A percentile compares a stretch with the other conserved stretches of the same genome.
phyloP scores from a whole-genome alignment of 1,140 invertebrate genomes.

The Drosophila subpulchrella region DNA sequence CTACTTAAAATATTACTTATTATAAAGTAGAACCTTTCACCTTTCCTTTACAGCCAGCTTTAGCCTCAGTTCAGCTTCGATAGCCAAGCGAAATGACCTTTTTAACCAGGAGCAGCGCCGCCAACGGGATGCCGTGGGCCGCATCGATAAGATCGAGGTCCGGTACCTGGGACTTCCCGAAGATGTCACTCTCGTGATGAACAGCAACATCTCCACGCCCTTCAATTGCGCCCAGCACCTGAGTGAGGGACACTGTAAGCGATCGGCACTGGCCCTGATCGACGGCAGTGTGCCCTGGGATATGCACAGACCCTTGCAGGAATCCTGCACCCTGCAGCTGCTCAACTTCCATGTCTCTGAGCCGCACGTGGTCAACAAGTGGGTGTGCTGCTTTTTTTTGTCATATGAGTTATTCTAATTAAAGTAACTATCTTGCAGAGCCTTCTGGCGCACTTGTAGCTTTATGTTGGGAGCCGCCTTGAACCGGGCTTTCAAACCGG shows the following conservation, averaged over 20 bases:
- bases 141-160: constrained; percentile 97
- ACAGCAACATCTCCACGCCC: constrained; percentile 96
- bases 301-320: constrained; percentile 93
- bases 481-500: constrained; percentile 91
- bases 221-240: constrained; percentile 96
- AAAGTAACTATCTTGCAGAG: constrained; percentile 81
- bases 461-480: constrained; percentile 93
- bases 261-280: constrained; percentile 92
- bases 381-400: background rate
- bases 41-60: constrained; percentile 33
- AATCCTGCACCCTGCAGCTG: constrained; percentile 92
- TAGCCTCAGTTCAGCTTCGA: constrained; percentile 52
- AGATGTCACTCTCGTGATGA: constrained; percentile 93
- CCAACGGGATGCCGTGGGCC: constrained; percentile 89
- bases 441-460: constrained; percentile 97
- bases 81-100: constrained; percentile 87
- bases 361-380: constrained; percentile 88
- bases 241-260: constrained; percentile 89
- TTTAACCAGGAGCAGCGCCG: constrained; percentile 92
- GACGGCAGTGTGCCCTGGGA: constrained; percentile 93
- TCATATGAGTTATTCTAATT: background rate
- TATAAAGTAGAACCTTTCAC: background rate
- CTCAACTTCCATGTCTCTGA: constrained; percentile 91
- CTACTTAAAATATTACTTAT: background rate
- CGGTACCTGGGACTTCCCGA: constrained; percentile 90